Evolutionary conservation across 2,888 invertebrate species (phyloP).

Genomic region (Eudemis profundana): DNA sequence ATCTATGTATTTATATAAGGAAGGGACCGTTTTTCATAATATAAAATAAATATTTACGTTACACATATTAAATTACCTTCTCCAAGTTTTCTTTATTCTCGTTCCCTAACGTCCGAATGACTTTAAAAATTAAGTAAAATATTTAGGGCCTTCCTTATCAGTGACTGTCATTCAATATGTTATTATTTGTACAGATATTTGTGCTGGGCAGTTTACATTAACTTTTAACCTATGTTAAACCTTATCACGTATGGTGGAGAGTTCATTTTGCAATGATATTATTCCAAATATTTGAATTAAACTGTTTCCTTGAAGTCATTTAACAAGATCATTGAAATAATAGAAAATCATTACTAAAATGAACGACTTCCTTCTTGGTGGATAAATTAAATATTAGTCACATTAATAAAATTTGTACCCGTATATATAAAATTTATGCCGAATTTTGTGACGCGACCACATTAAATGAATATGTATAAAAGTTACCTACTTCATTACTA

Average conservation of each 20-base stretch:
- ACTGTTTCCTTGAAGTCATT: background rate
- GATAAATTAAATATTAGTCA: background rate
- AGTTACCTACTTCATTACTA: no score
- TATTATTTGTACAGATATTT: slow-evolving; percentile 49
- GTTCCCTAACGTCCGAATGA: slow-evolving; percentile 58
- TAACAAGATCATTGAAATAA: background rate
- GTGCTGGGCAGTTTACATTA: background rate
- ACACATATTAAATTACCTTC: slow-evolving; percentile 11
- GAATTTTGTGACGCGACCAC: no score
- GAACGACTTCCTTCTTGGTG: background rate
- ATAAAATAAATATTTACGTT: no score
- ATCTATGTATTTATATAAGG: no score
- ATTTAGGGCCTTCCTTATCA: slow-evolving; percentile 70
- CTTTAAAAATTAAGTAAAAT: slow-evolving; percentile 77
- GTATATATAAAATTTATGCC: no score
- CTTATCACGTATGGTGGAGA: background rate
- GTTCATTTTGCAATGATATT: background rate
- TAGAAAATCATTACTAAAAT: background rate
- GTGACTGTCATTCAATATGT: slow-evolving; percentile 64
- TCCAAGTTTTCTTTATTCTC: background rate
- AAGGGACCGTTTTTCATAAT: no score
- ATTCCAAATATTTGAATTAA: background rate
- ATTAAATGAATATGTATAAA: no score
- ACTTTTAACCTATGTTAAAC: background rate
- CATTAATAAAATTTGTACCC: no score